These are phyloP conservation scores for Thereva unica DNA, from an alignment of 2,888 invertebrate genomes.

Conservation along the genomic window DNA sequence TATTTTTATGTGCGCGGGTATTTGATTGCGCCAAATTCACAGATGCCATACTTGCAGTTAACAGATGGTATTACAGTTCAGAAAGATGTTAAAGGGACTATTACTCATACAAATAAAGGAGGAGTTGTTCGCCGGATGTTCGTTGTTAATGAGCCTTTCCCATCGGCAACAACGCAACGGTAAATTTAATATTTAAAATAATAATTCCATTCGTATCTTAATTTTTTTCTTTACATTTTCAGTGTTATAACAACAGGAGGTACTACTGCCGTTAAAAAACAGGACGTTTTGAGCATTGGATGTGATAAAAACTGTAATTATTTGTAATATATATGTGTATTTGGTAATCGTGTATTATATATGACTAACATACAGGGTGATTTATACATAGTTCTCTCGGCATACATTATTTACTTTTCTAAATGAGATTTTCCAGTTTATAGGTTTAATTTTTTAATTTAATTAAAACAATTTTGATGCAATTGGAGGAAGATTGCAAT, in stretches of 20 bases:
- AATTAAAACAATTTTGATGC: no score
- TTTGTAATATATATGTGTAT: slow-evolving; percentile 37
- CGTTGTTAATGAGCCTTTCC: slow-evolving; percentile 58
- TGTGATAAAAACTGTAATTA: slow-evolving; percentile 60
- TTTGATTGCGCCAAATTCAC: slow-evolving; percentile 42
- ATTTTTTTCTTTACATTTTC: slow-evolving; percentile 31
- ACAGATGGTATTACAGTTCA: slow-evolving; percentile 58
- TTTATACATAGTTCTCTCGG: no score
- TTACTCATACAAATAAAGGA: slow-evolving; percentile 53
- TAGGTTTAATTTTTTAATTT: no score
- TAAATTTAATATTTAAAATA: slow-evolving; percentile 42
- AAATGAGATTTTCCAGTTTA: no score
- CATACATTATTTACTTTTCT: no score
- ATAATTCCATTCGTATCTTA: slow-evolving; percentile 2
- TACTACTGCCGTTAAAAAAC: slow-evolving; percentile 56
- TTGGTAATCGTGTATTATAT: slow-evolving; percentile 26
- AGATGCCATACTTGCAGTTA: slow-evolving; percentile 58
- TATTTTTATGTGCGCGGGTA: slow-evolving; percentile 25
- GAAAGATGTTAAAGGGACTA: slow-evolving; percentile 57
- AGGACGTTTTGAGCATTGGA: slow-evolving; percentile 58
- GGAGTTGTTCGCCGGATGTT: slow-evolving; percentile 59
- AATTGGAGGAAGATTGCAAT: no score
- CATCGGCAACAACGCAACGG: slow-evolving; percentile 55
- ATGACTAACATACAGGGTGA: background rate
- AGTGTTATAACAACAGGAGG: slow-evolving; percentile 57